Conservation (phyloP, 2,888 invertebrate genomes). For the Drosophila diplacantha region DNA sequence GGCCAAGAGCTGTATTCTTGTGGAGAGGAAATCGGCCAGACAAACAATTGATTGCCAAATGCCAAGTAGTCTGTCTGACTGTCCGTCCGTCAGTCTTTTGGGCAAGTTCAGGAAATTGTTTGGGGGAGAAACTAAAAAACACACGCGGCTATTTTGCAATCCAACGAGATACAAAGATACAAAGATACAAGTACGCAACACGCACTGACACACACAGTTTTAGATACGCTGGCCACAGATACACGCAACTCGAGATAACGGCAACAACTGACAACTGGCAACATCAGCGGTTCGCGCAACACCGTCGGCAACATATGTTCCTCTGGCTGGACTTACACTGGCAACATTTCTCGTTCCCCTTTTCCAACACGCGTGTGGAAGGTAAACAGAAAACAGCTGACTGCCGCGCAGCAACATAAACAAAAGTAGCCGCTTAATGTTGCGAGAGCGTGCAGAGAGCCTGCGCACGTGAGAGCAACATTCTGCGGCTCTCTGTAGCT, state of each 20-base stretch:
- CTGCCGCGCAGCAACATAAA: slow-evolving; percentile 29
- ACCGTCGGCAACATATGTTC: slow-evolving; percentile 25
- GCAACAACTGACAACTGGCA: slow-evolving; percentile 22
- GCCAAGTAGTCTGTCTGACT: slow-evolving; percentile 34
- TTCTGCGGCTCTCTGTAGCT: slow-evolving; percentile 7
- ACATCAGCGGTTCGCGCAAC: slow-evolving; percentile 3
- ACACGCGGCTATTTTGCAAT: slow-evolving; percentile 39
- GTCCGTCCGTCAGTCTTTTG: slow-evolving; percentile 9
- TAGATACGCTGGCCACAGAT: slow-evolving; percentile 14
- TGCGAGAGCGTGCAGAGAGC: slow-evolving; percentile 22
- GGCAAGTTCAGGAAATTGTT: slow-evolving; percentile 30
- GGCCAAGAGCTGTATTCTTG: slow-evolving; percentile 26
- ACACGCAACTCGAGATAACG: slow-evolving; percentile 27
- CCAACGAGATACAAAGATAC: slow-evolving; percentile 11
- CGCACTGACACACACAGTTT: slow-evolving; percentile 11
- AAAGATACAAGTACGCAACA: slow-evolving; percentile 18
- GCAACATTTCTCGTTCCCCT: slow-evolving; percentile 34
- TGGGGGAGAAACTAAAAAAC: slow-evolving; percentile 13
- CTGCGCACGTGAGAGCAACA: slow-evolving; percentile 39
- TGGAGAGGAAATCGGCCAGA: slow-evolving; percentile 44
- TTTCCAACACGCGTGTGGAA: slow-evolving; percentile 25
- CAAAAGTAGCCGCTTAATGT: slow-evolving; percentile 19
- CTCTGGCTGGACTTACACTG: slow-evolving; percentile 24
- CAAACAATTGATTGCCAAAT: slow-evolving; percentile 51
- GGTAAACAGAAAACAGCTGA: slow-evolving; percentile 46